Evolutionary conservation across 2,797 vertebrate genomes (phyloP).

Genomic region (Ara ararauna): DNA sequence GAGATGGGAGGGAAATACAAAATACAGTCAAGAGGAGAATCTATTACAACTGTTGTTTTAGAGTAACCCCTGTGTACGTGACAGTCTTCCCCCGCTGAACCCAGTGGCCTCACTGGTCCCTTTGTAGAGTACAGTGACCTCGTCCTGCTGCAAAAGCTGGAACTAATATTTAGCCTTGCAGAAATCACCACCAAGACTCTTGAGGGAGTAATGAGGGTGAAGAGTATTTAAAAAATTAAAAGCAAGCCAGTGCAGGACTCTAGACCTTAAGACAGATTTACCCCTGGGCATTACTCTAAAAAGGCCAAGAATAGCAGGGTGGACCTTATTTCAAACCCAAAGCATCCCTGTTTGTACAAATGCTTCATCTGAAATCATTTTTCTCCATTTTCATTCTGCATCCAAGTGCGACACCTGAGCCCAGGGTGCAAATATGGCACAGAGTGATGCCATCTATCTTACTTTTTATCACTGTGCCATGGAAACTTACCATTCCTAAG

Average conservation of each 20-base stretch:
- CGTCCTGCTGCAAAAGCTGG: background rate
- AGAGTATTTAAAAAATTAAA: background rate
- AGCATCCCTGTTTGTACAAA: background rate
- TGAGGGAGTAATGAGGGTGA: background rate
- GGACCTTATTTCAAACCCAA: background rate
- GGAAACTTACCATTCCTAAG: fast-evolving
- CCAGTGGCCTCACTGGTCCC: background rate
- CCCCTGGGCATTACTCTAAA: background rate
- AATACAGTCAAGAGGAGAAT: background rate
- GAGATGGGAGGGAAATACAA: too few species aligned
- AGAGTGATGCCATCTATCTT: background rate
- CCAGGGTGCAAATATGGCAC: background rate
- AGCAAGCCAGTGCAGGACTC: background rate
- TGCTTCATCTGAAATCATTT: background rate
- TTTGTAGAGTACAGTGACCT: background rate
- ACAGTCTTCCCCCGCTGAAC: background rate
- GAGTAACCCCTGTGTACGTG: background rate
- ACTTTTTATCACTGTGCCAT: background rate
- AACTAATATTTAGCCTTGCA: background rate
- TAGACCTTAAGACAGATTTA: background rate
- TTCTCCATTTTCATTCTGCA: background rate
- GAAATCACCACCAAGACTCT: background rate
- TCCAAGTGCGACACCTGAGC: background rate
- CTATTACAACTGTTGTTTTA: background rate
- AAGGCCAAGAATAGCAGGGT: background rate